Evolutionary conservation across 2,888 invertebrate species (phyloP), one percentile per base, ranked within the genome.

Genomic region (Dendrolimus pini): DNA sequence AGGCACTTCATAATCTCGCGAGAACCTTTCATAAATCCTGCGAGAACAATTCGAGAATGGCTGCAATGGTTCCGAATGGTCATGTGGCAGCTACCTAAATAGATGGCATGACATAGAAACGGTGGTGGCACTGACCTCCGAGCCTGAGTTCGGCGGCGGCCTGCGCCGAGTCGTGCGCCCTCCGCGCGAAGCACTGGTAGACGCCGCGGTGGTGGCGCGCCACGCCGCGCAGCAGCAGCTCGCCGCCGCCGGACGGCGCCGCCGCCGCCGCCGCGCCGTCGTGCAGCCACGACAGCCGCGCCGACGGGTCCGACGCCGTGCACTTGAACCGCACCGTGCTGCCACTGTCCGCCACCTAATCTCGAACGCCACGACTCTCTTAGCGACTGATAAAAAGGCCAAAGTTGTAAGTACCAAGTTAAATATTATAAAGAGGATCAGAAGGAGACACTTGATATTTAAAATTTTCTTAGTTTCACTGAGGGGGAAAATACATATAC

Each of bases 151-250:
- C 95, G 0, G 95, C 94, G 71, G 94, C 93, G 55, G 94, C 95
- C 77, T 96, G 96, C 54, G 94, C 94, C 75, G 93, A 93, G 70
- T 94, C 93, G 59, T 91, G 85, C 62, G 93, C 94, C 68, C 93
- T 93, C 67, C 94, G 92, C 52, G 95, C 95, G 64, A 96, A 89
- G 83, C 97, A 97, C 85, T 97, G 97, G 90, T 97, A 97, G 90
- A 96, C 94, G 62, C 97, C 97, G 70, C 94, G 93, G 85, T 96
- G 96, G 59, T 94, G 93, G 63, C 96, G 93, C 56, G 94, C 91
- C 52, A 96, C 94, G 55, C 67, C 78, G 30, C 79, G 79, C 69
- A 89, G 60, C 62, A 64, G 61, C 41, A 87, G 79, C 61, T 67
- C 64, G 18, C 64, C 69, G 57, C 78, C 88, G 68, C 93, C 85